A percentile compares a stretch with the other conserved stretches of the same genome.
Evolutionary conservation across 2,888 invertebrate species (phyloP).

Genomic region (Glaucopsyche alexis): DNA sequence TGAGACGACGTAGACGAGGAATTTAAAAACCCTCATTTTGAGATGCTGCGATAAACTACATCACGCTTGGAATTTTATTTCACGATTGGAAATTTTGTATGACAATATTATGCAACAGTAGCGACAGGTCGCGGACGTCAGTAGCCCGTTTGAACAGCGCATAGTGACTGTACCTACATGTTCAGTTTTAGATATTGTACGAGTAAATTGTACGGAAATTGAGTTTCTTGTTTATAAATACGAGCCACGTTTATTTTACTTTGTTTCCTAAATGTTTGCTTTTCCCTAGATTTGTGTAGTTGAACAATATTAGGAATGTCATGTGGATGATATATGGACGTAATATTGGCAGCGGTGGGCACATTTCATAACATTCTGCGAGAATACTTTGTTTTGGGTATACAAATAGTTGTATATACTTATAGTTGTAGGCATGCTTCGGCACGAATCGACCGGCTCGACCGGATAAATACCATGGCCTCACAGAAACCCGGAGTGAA

Average conservation of each 20-base stretch:
- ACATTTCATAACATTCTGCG: neutral
- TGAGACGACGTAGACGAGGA: too few species aligned
- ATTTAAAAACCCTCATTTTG: too few species aligned
- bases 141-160: neutral
- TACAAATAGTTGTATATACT: neutral
- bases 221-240: neutral
- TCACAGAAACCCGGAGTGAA: too few species aligned
- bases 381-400: neutral
- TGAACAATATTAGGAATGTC: neutral
- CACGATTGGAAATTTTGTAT: too few species aligned
- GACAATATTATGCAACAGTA: too few species aligned
- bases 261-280: neutral
- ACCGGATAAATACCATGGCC: too few species aligned
- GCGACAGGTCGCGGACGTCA: too few species aligned
- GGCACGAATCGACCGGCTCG: too few species aligned
- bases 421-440: neutral
- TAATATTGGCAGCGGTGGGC: slow-evolving; percentile 3
- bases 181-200: too few species aligned
- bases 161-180: neutral
- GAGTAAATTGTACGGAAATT: neutral
- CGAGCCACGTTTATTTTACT: neutral
- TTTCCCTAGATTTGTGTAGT: neutral
- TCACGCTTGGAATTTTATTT: too few species aligned
- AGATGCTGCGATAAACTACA: too few species aligned
- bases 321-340: neutral